Percentiles rank a stretch among this genome's conserved stretches.
phyloP scores from a whole-genome alignment of 37 sponge, comb jelly and placozoan genomes.

The Hexactinellida sp. region DNA sequence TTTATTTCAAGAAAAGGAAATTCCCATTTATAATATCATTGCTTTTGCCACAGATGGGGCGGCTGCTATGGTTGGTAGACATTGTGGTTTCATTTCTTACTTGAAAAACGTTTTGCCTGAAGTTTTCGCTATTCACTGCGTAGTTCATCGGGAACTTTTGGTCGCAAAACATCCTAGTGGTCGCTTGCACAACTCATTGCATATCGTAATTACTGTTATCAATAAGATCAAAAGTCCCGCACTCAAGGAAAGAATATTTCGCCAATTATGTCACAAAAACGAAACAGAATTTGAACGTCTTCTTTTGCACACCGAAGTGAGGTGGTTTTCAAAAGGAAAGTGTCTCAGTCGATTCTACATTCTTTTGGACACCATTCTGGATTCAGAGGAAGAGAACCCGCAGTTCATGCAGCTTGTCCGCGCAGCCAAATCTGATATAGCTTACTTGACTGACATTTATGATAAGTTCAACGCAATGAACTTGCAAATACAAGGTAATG shows the following conservation, averaged over 20 bases:
- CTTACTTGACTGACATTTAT: constrained; percentile 15
- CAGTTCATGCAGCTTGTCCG: constrained; percentile 12
- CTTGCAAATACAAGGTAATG: not conserved
- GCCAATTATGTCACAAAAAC: constrained; percentile 17
- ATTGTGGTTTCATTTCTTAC: not conserved
- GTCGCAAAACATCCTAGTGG: constrained; percentile 3
- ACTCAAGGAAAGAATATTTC: constrained; percentile 16
- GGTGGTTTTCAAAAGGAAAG: constrained; percentile 1
- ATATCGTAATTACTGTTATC: not conserved
- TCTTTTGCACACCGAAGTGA: not conserved
- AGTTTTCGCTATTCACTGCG: not conserved
- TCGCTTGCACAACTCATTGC: not conserved
- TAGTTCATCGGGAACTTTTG: not conserved
- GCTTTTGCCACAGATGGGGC: not conserved
- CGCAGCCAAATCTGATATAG: constrained; percentile 7
- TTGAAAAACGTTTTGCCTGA: not conserved
- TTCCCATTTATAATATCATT: not conserved
- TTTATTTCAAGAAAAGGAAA: constrained; percentile 4
- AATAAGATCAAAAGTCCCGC: not conserved
- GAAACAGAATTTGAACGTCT: constrained; percentile 2
- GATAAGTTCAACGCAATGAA: constrained; percentile 11
- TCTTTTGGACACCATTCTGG: constrained; percentile 3
- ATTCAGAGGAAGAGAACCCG: constrained; percentile 2
- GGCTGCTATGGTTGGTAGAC: not conserved
- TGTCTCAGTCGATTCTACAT: not conserved